phyloP scores from a whole-genome alignment of 2,888 invertebrate species.

The Myopa testacea region DNA sequence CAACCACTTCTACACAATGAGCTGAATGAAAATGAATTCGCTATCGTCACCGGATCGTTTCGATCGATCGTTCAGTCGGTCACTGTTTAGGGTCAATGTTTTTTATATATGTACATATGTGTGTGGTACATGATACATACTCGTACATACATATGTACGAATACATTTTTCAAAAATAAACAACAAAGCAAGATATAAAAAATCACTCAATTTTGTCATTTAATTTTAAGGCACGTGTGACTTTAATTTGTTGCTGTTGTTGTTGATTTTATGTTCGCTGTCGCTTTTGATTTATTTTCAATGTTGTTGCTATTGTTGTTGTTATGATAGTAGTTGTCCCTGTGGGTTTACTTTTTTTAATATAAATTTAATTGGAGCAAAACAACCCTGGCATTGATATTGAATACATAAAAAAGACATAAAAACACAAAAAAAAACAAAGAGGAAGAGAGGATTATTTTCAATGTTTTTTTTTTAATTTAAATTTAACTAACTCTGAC shows the following conservation, averaged over 20 bases:
- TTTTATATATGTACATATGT: neutral
- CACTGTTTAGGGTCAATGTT: neutral
- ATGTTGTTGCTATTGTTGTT: neutral
- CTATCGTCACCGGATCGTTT: too few relatives aligned
- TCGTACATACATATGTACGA: too few relatives aligned
- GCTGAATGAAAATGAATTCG: neutral
- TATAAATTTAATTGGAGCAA: neutral
- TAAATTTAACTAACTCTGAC: too few relatives aligned
- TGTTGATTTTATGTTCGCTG: neutral
- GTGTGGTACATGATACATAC: too few relatives aligned
- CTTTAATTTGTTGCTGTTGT: neutral
- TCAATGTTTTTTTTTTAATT: too few relatives aligned
- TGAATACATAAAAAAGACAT: neutral
- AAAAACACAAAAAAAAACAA: neutral
- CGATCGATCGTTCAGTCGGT: neutral
- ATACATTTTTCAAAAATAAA: neutral
- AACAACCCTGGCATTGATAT: slow-evolving; percentile 4
- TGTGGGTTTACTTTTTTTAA: neutral
- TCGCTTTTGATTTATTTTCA: neutral
- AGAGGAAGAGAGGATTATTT: neutral
- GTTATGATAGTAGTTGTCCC: neutral
- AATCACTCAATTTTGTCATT: neutral
- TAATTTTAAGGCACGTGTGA: neutral
- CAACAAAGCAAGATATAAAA: neutral
- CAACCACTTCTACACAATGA: neutral